Evolutionary conservation across 2,888 invertebrate genomes (phyloP), one percentile per base, ranked within the genome.

Genomic region (Lordiphosa andalusiaca): DNA sequence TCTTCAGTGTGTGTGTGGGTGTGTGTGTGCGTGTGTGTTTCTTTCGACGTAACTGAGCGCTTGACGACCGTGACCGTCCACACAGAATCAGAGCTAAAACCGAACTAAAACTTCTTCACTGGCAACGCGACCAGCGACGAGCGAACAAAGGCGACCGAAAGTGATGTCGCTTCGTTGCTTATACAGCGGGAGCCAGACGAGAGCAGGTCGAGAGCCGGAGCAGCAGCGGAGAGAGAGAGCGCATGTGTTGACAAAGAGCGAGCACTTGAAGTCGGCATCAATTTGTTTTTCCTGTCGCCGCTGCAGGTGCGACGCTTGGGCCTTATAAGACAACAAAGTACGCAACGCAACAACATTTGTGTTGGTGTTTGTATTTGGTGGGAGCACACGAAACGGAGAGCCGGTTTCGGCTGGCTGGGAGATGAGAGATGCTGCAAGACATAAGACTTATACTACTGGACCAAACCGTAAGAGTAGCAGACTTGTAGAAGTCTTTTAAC

Each of bases 21-120:
- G 54, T 44, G 56, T 62, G 61, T 59, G 63, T 68, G 74, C 50
- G 38, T 50, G 76, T 61, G 63, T 70, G 74, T 56, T 35, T 50
- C 74, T 61, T 64, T 36, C 21, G 39, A 48, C 42, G 36, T 57
- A 53, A 63, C 62, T 57, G 38, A 58, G 47, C 56, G 53, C 53
- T 57, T 58, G 49, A 41, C 53, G 41, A 69, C 73, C 86, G 86
- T 86, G 41, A 69, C 73, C 86, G 86, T 86, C 86, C 81, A 77
- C 73, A 77, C 86, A 82, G 85, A 78, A 85, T 84, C 85, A 86
- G 84, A 86, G 86, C 85, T 86, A 86, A 86, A 86, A 82, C 86
- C 86, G 86, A 86, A 86, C 86, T 86, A 86, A 86, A 78, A 75
- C 71, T 64, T 69, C 51, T 61, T 57, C 55, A 50, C 48, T 13